Percentiles rank a stretch among this genome's conserved stretches.
Evolutionary conservation across 2,888 invertebrate genomes (phyloP).

Genomic region (Eledona agricola): DNA sequence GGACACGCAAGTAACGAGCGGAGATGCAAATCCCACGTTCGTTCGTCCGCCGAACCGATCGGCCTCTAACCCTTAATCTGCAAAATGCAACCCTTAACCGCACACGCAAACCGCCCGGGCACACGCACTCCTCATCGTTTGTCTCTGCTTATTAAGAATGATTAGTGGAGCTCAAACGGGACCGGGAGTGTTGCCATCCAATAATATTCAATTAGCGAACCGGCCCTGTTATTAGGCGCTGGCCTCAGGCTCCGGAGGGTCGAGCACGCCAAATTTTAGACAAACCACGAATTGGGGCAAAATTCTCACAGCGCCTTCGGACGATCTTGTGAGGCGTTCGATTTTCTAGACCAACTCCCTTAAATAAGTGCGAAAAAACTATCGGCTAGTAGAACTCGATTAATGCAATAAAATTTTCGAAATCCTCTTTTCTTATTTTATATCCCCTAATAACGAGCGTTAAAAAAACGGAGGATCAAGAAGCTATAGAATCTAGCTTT

Average conservation of each 20-base stretch:
- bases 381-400: too few species aligned
- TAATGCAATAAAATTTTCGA: too few species aligned
- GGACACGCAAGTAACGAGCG: conserved; percentile 30
- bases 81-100: conserved; percentile 34
- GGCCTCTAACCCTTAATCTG: conserved; percentile 23
- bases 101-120: conserved; percentile 38
- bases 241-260: conserved; percentile 19
- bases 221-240: conserved; percentile 45
- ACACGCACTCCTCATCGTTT: conserved; percentile 42
- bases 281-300: too few species aligned
- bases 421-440: too few species aligned
- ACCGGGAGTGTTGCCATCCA: conserved; percentile 35
- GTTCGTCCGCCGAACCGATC: background rate
- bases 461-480: too few species aligned
- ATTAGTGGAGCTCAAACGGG: conserved; percentile 40
- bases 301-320: too few species aligned
- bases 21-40: background rate
- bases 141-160: conserved; percentile 48
- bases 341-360: too few species aligned
- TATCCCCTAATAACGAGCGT: too few species aligned
- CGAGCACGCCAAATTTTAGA: conserved; percentile 30
- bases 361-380: too few species aligned
- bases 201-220: conserved; percentile 43
- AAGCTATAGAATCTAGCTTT: too few species aligned
- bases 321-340: too few species aligned